Conservation (phyloP, 2,888 invertebrate species). For the Diarsia mendica region DNA sequence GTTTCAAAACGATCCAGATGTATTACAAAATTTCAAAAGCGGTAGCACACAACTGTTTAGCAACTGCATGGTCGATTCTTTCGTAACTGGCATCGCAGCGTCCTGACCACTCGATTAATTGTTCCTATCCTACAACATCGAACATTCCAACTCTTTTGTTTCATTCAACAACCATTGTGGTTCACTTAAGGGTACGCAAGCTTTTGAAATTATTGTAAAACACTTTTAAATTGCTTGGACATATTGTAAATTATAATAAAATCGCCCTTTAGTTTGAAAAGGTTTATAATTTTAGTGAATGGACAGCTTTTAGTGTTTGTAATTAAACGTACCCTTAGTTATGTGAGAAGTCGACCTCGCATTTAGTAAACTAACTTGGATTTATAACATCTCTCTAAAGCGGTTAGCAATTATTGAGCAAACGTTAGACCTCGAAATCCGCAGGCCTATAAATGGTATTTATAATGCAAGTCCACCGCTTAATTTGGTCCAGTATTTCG, state of each 20-base stretch:
- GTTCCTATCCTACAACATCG: slow-evolving; percentile 85
- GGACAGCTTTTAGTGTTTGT: slow-evolving; percentile 77
- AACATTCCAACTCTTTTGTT: slow-evolving; percentile 84
- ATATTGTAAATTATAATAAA: slow-evolving; percentile 62
- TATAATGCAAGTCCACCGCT: slow-evolving; percentile 44
- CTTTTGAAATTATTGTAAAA: slow-evolving; percentile 65
- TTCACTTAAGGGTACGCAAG: slow-evolving; percentile 58
- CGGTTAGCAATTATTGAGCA: slow-evolving; percentile 70
- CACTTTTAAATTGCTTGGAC: slow-evolving; percentile 62
- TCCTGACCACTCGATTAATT: slow-evolving; percentile 89
- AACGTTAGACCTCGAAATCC: slow-evolving; percentile 71
- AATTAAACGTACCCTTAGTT: slow-evolving; percentile 80
- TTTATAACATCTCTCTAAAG: slow-evolving; percentile 72
- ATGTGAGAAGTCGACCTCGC: slow-evolving; percentile 82
- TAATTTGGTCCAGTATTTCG: slow-evolving; percentile 56
- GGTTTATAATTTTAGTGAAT: slow-evolving; percentile 67
- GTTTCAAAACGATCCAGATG: slow-evolving; percentile 90
- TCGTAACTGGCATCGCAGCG: slow-evolving; percentile 87
- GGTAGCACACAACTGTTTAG: slow-evolving; percentile 88
- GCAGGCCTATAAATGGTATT: slow-evolving; percentile 65
- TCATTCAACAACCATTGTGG: slow-evolving; percentile 75
- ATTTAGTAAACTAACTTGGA: slow-evolving; percentile 74
- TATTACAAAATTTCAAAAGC: slow-evolving; percentile 87
- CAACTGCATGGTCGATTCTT: slow-evolving; percentile 85
- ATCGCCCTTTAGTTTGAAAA: slow-evolving; percentile 53